These are phyloP conservation scores for Habrosyne pyritoides DNA, from an alignment of 2,888 invertebrate species.

Conservation along the genomic window DNA sequence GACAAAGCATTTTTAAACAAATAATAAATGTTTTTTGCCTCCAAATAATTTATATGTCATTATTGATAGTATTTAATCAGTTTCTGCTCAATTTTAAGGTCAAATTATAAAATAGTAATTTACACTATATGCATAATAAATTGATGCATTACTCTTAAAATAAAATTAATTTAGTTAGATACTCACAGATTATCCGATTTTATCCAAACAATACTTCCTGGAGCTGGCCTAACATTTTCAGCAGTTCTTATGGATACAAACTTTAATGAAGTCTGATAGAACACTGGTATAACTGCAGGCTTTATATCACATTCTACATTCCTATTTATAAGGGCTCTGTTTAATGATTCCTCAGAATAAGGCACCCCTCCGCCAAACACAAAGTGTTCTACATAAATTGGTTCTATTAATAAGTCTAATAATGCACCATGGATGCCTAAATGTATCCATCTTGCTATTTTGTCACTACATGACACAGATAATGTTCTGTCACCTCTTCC, in stretches of 20 bases:
- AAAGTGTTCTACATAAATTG: constrained; percentile 88
- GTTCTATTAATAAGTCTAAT: constrained; percentile 85
- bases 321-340: constrained; percentile 78
- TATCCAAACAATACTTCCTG: constrained; percentile 69
- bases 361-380: constrained; percentile 88
- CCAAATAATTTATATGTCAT: too few species aligned
- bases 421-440: constrained; percentile 94
- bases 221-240: constrained; percentile 47
- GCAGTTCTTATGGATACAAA: constrained; percentile 51
- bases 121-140: too few species aligned
- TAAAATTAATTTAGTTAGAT: constrained; percentile 6
- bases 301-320: constrained; percentile 24
- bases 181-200: constrained; percentile 54
- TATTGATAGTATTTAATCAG: too few species aligned
- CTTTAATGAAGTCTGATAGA: constrained; percentile 49
- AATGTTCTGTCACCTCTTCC: constrained; percentile 94
- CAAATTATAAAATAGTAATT: too few species aligned
- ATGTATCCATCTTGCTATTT: constrained; percentile 94
- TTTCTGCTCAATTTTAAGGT: too few species aligned
- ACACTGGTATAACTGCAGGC: constrained; percentile 38
- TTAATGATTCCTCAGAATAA: constrained; percentile 84
- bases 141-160: too few species aligned
- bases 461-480: constrained; percentile 97
- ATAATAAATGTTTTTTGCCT: too few species aligned
- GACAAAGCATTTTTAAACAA: too few species aligned